A percentile compares a stretch with the other conserved stretches of the same genome.
These are phyloP conservation scores for Florisuga fusca DNA, from an alignment of 2,797 vertebrate genomes.

Conservation along the genomic window DNA sequence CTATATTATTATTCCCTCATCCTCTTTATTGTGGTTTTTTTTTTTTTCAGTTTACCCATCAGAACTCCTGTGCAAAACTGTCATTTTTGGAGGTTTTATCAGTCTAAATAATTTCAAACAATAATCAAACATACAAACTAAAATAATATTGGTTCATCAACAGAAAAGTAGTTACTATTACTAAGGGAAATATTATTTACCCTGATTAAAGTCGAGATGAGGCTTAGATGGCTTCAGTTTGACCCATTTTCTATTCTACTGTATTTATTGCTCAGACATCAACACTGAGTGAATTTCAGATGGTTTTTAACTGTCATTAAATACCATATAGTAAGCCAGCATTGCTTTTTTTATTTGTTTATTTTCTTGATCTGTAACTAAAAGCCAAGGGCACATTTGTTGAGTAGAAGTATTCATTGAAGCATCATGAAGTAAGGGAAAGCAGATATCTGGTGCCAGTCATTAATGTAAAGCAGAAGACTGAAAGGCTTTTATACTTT, in stretches of 20 bases:
- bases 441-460: neutral
- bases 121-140: neutral
- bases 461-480: slow-evolving; percentile 22
- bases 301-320: slow-evolving; percentile 15
- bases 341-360: neutral
- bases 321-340: neutral
- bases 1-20: neutral
- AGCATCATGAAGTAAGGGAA: neutral
- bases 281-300: slow-evolving; percentile 26
- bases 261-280: neutral
- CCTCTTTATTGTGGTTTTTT: neutral
- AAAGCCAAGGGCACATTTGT: neutral
- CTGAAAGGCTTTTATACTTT: neutral
- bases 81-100: neutral
- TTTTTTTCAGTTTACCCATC: neutral
- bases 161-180: slow-evolving; percentile 18
- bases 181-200: slow-evolving; percentile 46
- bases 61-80: neutral
- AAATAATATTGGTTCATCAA: neutral
- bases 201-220: slow-evolving; percentile 22
- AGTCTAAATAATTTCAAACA: neutral
- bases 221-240: slow-evolving; percentile 23
- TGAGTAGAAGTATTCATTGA: neutral
- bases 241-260: slow-evolving; percentile 27
- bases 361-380: slow-evolving; percentile 18